These are phyloP conservation scores for Pempheris klunzingeri DNA, from an alignment of 2,797 vertebrate species.

Conservation along the genomic window DNA sequence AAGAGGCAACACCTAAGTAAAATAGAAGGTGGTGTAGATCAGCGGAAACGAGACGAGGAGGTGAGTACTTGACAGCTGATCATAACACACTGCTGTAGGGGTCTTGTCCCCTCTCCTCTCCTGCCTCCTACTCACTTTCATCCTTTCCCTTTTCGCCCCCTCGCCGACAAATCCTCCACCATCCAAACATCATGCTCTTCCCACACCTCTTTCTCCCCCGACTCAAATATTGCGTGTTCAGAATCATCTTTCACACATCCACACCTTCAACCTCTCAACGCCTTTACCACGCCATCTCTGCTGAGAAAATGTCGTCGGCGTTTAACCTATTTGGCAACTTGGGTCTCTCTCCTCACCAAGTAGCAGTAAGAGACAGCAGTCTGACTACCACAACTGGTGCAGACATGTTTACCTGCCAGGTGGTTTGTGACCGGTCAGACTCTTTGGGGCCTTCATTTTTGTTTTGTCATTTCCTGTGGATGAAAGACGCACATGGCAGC, in stretches of 20 bases:
- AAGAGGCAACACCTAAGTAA: constrained; percentile 43
- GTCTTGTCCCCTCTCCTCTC: constrained; percentile 48
- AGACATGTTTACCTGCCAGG: not conserved
- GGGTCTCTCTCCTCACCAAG: not conserved
- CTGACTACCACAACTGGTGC: not conserved
- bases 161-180: constrained; percentile 31
- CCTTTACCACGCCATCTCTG: not conserved
- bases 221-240: constrained; percentile 52
- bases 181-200: constrained; percentile 21
- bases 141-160: constrained; percentile 46
- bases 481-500: not conserved
- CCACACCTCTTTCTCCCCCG: constrained; percentile 43
- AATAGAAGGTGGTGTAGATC: constrained; percentile 46
- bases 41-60: constrained; percentile 34
- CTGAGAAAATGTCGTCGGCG: constrained; percentile 2
- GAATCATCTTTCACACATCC: constrained; percentile 50
- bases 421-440: not conserved
- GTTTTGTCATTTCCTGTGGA: not conserved
- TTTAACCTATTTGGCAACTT: constrained; percentile 27
- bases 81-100: constrained; percentile 60
- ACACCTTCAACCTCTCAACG: constrained; percentile 45
- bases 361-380: not conserved
- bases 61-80: constrained; percentile 64
- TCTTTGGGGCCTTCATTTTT: not conserved
- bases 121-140: constrained; percentile 45